phyloP scores from a whole-genome alignment of 1,140 invertebrate species.

The Archivesica marissinica region DNA sequence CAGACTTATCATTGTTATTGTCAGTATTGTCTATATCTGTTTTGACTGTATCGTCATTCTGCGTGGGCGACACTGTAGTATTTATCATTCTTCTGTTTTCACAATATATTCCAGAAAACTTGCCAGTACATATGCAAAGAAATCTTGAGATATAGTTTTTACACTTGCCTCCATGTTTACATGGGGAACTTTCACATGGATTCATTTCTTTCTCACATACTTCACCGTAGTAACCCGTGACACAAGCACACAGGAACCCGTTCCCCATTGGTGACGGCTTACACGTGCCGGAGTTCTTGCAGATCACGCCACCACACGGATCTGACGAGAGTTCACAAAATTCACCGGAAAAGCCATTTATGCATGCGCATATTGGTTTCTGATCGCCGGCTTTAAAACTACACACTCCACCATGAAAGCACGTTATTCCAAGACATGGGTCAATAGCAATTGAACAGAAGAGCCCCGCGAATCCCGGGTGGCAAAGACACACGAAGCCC shows the following conservation, averaged over 20 bases:
- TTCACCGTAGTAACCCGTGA: slow-evolving; percentile 64
- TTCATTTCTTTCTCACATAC: slow-evolving; percentile 64
- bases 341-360: slow-evolving; percentile 27
- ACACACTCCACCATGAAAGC: slow-evolving; percentile 36
- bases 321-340: slow-evolving; percentile 30
- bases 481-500: slow-evolving; percentile 31
- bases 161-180: slow-evolving; percentile 73
- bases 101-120: slow-evolving; percentile 96
- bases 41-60: not conserved
- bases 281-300: slow-evolving; percentile 34
- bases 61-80: not conserved
- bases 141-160: slow-evolving; percentile 87
- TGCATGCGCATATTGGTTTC: slow-evolving; percentile 25
- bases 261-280: slow-evolving; percentile 43
- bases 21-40: not conserved
- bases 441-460: slow-evolving; percentile 33
- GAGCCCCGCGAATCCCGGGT: not conserved
- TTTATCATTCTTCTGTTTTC: slow-evolving; percentile 85
- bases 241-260: slow-evolving; percentile 88
- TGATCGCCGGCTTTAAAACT: not conserved
- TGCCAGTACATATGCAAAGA: slow-evolving; percentile 93
- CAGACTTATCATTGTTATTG: not conserved
- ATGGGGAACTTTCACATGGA: slow-evolving; percentile 64
- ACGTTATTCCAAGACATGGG: slow-evolving; percentile 24
- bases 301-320: slow-evolving; percentile 42